A percentile compares a stretch with the other conserved stretches of the same genome.
Conservation (phyloP, 2,797 vertebrate species). For the Fratercula arctica region DNA sequence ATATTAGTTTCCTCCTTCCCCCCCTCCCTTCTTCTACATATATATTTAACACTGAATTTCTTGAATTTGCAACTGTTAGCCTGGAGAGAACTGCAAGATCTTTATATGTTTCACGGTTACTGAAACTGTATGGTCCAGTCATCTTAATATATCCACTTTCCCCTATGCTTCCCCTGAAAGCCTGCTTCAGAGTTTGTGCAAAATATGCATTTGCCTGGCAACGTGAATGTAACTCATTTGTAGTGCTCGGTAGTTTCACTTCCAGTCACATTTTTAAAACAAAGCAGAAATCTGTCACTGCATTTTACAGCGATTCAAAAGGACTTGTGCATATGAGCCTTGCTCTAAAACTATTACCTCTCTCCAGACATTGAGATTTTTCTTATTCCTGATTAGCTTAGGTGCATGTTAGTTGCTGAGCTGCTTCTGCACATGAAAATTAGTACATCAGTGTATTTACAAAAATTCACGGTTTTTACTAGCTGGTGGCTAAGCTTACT, state of each 20-base stretch:
- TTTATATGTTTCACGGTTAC: neutral
- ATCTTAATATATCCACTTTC: neutral
- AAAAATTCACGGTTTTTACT: neutral
- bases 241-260: neutral
- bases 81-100: neutral
- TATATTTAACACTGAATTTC: neutral
- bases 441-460: neutral
- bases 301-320: neutral
- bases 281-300: neutral
- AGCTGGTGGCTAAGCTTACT: neutral
- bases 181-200: neutral
- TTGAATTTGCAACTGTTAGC: neutral
- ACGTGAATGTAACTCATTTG: neutral
- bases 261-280: neutral
- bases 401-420: neutral
- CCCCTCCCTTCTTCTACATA: neutral
- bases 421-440: neutral
- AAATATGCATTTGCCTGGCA: neutral
- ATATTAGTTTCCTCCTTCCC: neutral
- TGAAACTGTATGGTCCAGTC: neutral
- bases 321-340: neutral
- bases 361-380: neutral
- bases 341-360: neutral
- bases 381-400: neutral
- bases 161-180: neutral